phyloP scores from a whole-genome alignment of 1,140 invertebrate species.

The Spodoptera frugiperda region DNA sequence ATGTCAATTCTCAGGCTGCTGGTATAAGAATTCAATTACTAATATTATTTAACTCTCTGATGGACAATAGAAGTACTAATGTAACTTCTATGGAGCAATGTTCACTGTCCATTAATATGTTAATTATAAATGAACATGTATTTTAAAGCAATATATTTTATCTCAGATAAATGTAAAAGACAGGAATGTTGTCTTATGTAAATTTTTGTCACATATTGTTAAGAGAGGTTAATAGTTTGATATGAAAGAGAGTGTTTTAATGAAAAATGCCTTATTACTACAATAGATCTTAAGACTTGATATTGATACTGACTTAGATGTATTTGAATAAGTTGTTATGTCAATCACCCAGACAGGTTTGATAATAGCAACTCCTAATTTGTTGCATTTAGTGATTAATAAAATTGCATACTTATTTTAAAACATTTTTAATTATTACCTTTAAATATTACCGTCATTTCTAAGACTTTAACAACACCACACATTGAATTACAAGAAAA shows the following conservation, averaged over 20 bases:
- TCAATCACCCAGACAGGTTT: slow-evolving; percentile 72
- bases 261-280: slow-evolving; percentile 85
- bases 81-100: no score
- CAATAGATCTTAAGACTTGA: slow-evolving; percentile 83
- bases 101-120: no score
- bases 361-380: slow-evolving; percentile 81
- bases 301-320: slow-evolving; percentile 85
- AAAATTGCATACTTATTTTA: slow-evolving; percentile 85
- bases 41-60: slow-evolving; percentile 68
- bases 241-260: slow-evolving; percentile 84
- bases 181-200: slow-evolving; percentile 70
- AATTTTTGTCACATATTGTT: slow-evolving; percentile 81
- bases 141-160: slow-evolving; percentile 80
- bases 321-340: slow-evolving; percentile 77
- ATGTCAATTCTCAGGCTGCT: slow-evolving; percentile 81
- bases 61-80: no score
- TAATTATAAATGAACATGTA: slow-evolving; percentile 67
- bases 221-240: slow-evolving; percentile 85
- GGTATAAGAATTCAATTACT: slow-evolving; percentile 77
- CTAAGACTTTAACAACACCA: slow-evolving; percentile 3
- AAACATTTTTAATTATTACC: slow-evolving; percentile 64
- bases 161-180: slow-evolving; percentile 69
- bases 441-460: background rate
- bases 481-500: slow-evolving; percentile 9
- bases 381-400: slow-evolving; percentile 86